These are phyloP conservation scores for Drosophila albomicans DNA, from an alignment of 1,140 invertebrate genomes.

Conservation along the genomic window DNA sequence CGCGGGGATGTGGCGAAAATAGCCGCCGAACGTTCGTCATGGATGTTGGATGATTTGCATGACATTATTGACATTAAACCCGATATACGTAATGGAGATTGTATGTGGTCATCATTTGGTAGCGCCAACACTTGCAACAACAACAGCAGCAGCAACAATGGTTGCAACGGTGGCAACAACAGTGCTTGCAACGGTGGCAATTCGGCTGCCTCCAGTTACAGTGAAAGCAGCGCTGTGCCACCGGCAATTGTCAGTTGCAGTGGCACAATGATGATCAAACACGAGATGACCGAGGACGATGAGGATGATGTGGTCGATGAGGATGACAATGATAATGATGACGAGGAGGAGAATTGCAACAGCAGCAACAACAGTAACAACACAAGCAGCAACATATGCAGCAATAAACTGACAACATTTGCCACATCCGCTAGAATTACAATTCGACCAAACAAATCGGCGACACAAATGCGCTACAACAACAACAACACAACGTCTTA, in stretches of 20 bases:
- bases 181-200: conserved; percentile 1
- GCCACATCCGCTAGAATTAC: conserved; percentile 7
- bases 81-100: conserved; percentile 61
- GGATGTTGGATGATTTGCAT: background rate
- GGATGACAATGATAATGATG: background rate
- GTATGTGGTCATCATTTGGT: conserved; percentile 62
- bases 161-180: background rate
- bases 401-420: conserved; percentile 1
- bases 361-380: conserved; percentile 9
- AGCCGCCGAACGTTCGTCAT: background rate
- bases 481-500: conserved; percentile 1
- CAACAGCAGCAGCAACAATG: conserved; percentile 5
- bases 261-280: conserved; percentile 39
- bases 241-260: conserved; percentile 45
- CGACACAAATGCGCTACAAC: background rate
- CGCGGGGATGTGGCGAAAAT: conserved; percentile 42
- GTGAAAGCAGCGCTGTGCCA: conserved; percentile 57
- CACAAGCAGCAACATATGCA: background rate
- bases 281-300: conserved; percentile 35
- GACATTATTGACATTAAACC: conserved; percentile 44
- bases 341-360: conserved; percentile 16
- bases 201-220: conserved; percentile 68
- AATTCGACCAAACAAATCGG: conserved; percentile 19
- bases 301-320: conserved; percentile 10
- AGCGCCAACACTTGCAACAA: background rate